phyloP scores from a whole-genome alignment of 2,888 invertebrate genomes.

The Pollenia labialis region DNA sequence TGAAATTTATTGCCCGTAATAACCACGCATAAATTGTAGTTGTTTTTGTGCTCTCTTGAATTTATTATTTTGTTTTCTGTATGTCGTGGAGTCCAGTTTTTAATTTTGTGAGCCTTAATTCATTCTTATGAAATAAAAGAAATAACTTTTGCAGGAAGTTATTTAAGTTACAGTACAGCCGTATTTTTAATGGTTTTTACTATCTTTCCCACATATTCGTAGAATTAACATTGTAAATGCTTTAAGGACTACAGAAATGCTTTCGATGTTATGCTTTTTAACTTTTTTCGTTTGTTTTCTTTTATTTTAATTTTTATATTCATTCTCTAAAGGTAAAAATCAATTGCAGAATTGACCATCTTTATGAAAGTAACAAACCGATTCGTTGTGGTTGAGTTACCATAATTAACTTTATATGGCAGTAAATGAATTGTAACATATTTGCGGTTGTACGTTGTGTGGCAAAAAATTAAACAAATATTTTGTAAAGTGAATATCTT shows the following conservation, averaged over 20 bases:
- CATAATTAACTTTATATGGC: slow-evolving; percentile 52
- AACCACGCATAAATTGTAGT: too few species aligned
- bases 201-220: background rate
- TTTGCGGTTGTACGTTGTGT: slow-evolving; percentile 49
- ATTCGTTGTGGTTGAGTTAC: slow-evolving; percentile 49
- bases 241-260: too few species aligned
- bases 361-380: slow-evolving; percentile 35
- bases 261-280: background rate
- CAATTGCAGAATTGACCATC: slow-evolving; percentile 41
- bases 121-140: too few species aligned
- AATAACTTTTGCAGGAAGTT: too few species aligned
- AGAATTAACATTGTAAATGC: background rate
- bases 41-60: too few species aligned
- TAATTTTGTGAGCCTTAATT: too few species aligned
- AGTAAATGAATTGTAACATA: slow-evolving; percentile 60
- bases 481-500: too few species aligned
- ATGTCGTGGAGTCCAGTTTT: too few species aligned
- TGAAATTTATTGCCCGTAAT: too few species aligned
- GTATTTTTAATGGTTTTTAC: background rate
- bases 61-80: too few species aligned
- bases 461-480: slow-evolving; percentile 32
- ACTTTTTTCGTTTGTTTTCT: background rate
- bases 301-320: background rate
- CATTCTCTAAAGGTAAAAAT: background rate
- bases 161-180: too few species aligned